Percentiles rank a stretch among this genome's conserved stretches.
These are phyloP conservation scores for Plumapathes pennacea DNA, from an alignment of 92 coral and sea anemone species.

Conservation along the genomic window DNA sequence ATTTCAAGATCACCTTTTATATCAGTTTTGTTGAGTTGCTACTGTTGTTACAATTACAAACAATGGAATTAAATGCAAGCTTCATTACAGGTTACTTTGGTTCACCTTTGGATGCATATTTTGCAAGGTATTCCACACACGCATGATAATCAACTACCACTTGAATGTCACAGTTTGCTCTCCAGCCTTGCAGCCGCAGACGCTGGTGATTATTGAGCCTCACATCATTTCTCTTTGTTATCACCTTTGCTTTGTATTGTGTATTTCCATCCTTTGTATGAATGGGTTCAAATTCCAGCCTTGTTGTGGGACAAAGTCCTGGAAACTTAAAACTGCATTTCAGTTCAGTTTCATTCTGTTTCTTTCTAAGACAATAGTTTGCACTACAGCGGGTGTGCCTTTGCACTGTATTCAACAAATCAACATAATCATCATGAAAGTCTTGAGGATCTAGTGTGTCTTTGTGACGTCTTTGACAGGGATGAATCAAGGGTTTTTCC, in stretches of 20 bases:
- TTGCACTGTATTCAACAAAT: constrained; percentile 20
- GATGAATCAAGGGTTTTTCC: constrained; percentile 37
- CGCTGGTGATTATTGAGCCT: constrained; percentile 43
- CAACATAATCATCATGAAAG: constrained; percentile 15
- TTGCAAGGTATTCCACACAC: constrained; percentile 37
- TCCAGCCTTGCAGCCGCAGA: constrained; percentile 41
- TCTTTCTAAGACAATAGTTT: constrained; percentile 16
- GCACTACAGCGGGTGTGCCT: constrained; percentile 41
- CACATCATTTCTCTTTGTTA: constrained; percentile 39
- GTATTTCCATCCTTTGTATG: constrained; percentile 21
- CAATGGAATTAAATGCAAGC: constrained; percentile 14
- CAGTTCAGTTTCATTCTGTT: constrained; percentile 19
- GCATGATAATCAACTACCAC: constrained; percentile 28
- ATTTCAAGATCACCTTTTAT: constrained; percentile 16
- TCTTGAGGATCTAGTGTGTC: constrained; percentile 12
- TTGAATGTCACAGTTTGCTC: constrained; percentile 55
- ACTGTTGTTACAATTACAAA: constrained; percentile 6
- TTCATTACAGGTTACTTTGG: constrained; percentile 18
- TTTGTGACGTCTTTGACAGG: constrained; percentile 20
- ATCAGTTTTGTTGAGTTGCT: constrained; percentile 1
- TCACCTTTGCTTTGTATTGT: constrained; percentile 30
- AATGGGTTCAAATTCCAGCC: constrained; percentile 27
- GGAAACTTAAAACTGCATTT: constrained; percentile 48
- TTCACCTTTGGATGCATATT: constrained; percentile 30
- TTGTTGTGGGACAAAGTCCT: constrained; percentile 27